Conservation (phyloP, 2,888 invertebrate species). For the Calephelis perditalis region DNA sequence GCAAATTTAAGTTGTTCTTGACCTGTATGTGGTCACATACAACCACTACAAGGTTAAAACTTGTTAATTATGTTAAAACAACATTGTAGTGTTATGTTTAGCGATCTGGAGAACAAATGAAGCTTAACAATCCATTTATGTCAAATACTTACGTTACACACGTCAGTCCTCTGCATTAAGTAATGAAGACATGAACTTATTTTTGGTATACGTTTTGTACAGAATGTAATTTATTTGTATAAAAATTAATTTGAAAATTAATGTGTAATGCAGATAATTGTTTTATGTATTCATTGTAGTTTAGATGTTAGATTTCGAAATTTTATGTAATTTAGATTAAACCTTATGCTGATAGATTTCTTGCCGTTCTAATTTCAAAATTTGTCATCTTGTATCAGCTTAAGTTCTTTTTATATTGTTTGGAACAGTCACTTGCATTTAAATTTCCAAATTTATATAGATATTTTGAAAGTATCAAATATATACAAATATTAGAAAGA, state of each 20-base stretch:
- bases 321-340: conserved; percentile 11
- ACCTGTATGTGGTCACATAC: conserved; percentile 5
- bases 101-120: conserved; percentile 6
- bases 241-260: conserved; percentile 7
- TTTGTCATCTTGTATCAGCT: background rate
- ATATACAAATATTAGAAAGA: background rate
- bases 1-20: conserved; percentile 12
- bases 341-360: conserved; percentile 2
- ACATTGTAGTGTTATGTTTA: conserved; percentile 7
- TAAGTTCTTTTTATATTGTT: background rate
- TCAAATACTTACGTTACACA: background rate
- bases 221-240: conserved; percentile 9
- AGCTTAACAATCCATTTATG: conserved; percentile 1
- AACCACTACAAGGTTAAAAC: background rate
- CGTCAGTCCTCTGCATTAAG: background rate
- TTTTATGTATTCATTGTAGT: conserved; percentile 8
- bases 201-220: conserved; percentile 10
- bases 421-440: background rate
- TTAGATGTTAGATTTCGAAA: conserved; percentile 11
- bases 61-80: conserved; percentile 10
- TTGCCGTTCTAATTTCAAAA: background rate
- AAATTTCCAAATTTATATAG: background rate
- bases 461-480: background rate
- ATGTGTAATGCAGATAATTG: conserved; percentile 9
- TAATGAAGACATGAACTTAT: background rate